Base-by-base conservation (phyloP, 2,113 vertebrate species). In the Callopanchax toddi region DNA sequence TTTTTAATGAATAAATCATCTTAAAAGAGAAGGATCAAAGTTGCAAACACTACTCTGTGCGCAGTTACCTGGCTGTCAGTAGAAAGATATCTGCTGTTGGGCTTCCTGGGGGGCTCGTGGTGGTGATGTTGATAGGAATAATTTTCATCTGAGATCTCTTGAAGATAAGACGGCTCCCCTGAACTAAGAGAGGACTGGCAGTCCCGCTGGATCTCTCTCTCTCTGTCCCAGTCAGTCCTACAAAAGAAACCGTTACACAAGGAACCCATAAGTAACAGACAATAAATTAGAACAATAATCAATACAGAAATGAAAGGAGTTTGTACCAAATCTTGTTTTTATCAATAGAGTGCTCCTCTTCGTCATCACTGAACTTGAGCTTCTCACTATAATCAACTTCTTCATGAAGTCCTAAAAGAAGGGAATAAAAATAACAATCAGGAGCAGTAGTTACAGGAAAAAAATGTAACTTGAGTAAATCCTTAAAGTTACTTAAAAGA, bases 381-480 rank as follows among this genome's bases (percentile, higher is more conserved):
- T 99, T 98, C 85, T 99, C 97, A 0, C 96, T 94, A 62, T 99
- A 98, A 91, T 99, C 97, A 48, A 99, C 97, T 91, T 99, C 97
- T 68, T 98, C 97, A 1, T 99, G 97, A 63, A 99, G 94, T 66
- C 97, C 97, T 99, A 43, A 6, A 36, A 22, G 3, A 9, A 52
- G 32, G 32, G 29, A 32, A 29, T 5, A 29, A 29, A 32, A 6
- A 29, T 5, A 29, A 29, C 6, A 6, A 4, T 32, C 29, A 32
- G 29, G 10, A 32, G 29, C 29, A 32, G 29, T 9, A 32, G 29
- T 32, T 32, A 32, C 29, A 32, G 29, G 10, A 26, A 26, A 26
- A 3, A 26, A 4, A 32, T 9, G 6, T 6, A 32, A 7, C 7
- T 6, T 32, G 6, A 32, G 3, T 32, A 32, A 32, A 32, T 3